These are phyloP conservation scores for Ailurus styani DNA, from an alignment of 2,113 vertebrate genomes.

Conservation along the genomic window DNA sequence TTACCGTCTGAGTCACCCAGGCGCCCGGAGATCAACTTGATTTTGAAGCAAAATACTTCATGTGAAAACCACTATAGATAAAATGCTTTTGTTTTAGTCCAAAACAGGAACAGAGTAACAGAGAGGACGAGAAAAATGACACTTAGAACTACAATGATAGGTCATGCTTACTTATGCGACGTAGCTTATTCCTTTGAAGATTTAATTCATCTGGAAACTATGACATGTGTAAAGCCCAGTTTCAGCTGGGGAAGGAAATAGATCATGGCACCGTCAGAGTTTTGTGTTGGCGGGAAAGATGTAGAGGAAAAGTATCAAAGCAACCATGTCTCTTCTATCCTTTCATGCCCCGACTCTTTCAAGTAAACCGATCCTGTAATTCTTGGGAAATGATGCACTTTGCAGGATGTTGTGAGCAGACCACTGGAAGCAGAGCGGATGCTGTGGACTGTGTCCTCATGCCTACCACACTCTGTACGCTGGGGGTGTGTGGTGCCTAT, in stretches of 20 bases:
- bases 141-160: background rate
- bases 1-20: background rate
- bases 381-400: background rate
- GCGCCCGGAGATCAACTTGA: background rate
- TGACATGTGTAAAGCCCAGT: background rate
- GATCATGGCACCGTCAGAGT: background rate
- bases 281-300: background rate
- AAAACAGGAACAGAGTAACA: background rate
- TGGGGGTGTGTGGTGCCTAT: background rate
- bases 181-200: background rate
- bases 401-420: background rate
- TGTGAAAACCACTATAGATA: background rate
- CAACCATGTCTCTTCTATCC: background rate
- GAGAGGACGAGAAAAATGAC: background rate
- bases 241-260: background rate
- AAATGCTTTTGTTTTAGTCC: background rate
- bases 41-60: background rate
- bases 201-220: background rate
- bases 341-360: background rate
- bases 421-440: background rate
- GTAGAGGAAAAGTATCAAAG: background rate
- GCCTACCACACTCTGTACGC: background rate
- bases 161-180: background rate
- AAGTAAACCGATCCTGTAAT: background rate
- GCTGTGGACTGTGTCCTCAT: background rate